Percentiles rank a stretch among this genome's conserved stretches.
These are phyloP conservation scores for Fulica atra DNA, from an alignment of 2,113 vertebrate species.

Conservation along the genomic window DNA sequence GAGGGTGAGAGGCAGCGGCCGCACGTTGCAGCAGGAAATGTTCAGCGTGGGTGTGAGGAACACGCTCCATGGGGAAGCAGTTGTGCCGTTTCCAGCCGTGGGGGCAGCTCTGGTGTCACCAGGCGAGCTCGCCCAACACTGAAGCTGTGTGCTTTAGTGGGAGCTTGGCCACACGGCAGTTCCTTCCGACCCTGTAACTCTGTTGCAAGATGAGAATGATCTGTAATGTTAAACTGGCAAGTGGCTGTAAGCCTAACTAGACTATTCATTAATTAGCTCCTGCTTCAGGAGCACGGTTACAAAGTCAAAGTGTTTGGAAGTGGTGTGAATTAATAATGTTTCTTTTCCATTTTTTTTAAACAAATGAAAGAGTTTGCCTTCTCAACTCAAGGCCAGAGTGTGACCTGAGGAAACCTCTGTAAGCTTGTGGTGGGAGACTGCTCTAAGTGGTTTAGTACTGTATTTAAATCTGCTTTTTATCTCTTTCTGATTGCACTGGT, in stretches of 20 bases:
- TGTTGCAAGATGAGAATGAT: neutral
- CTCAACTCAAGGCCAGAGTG: neutral
- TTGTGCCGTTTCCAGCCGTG: neutral
- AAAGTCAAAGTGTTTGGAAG: neutral
- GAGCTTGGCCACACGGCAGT: fast-evolving
- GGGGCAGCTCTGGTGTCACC: neutral
- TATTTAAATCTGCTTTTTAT: constrained; percentile 31
- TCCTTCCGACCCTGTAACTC: neutral
- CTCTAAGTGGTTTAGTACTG: neutral
- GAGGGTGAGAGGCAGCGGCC: neutral
- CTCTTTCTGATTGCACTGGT: neutral
- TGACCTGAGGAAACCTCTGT: neutral
- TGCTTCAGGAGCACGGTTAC: neutral
- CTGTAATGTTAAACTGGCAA: neutral
- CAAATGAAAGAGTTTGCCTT: neutral
- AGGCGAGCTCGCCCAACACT: fast-evolving
- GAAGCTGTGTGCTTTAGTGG: neutral
- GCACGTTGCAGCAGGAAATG: neutral
- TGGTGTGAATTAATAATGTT: neutral
- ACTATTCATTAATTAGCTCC: neutral
- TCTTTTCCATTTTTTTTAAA: neutral
- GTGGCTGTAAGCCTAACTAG: neutral
- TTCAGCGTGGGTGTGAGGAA: neutral
- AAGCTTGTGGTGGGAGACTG: neutral
- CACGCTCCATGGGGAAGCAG: fast-evolving